These are phyloP conservation scores for Belgica antarctica DNA, from an alignment of 2,888 invertebrate species.

Conservation along the genomic window DNA sequence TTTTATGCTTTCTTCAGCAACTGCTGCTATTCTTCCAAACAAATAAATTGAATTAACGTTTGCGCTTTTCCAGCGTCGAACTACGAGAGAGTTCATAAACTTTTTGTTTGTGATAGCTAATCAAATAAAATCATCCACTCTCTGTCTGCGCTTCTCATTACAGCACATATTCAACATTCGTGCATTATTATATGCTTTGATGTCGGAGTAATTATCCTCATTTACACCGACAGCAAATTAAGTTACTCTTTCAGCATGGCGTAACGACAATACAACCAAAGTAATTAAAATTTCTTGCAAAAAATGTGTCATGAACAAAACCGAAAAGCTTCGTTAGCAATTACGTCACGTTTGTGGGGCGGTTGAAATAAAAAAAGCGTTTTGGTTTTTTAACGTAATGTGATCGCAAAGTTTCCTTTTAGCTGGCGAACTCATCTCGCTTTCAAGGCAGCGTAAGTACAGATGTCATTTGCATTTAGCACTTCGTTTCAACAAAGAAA, in stretches of 20 bases:
- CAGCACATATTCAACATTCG: too few relatives aligned
- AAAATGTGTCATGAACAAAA: too few relatives aligned
- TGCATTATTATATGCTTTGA: too few relatives aligned
- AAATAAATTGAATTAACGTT: neutral
- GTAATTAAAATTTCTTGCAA: neutral
- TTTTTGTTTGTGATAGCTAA: neutral
- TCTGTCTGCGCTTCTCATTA: too few relatives aligned
- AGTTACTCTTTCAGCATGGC: neutral
- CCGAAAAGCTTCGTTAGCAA: neutral
- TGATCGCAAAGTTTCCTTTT: neutral
- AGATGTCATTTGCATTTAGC: constrained; percentile 17
- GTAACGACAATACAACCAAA: too few relatives aligned
- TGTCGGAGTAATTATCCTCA: neutral
- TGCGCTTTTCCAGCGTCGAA: neutral
- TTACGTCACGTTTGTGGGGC: neutral
- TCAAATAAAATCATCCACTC: neutral
- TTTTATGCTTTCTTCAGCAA: neutral
- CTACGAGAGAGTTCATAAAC: neutral
- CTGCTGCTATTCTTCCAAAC: too few relatives aligned
- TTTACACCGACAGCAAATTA: neutral
- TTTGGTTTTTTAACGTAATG: too few relatives aligned
- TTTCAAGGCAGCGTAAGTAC: neutral
- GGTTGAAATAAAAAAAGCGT: too few relatives aligned
- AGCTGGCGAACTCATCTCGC: neutral
- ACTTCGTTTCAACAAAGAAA: neutral